phyloP scores from a whole-genome alignment of 1,140 invertebrate genomes.

The Triops longicaudatus region DNA sequence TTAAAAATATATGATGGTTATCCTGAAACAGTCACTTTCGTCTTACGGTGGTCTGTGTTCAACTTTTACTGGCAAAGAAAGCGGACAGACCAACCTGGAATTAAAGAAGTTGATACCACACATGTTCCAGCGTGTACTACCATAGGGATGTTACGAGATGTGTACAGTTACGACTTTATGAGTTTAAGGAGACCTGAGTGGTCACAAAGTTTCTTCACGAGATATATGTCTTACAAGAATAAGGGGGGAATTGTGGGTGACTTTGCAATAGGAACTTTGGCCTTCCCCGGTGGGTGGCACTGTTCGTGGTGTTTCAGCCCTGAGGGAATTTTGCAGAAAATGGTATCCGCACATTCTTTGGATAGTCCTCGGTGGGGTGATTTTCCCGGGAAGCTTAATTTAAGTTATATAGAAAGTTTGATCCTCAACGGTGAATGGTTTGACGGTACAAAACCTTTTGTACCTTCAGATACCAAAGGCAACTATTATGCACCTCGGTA shows the following conservation, averaged over 20 bases:
- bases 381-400: slow-evolving; percentile 43
- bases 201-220: background rate
- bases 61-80: slow-evolving; percentile 54
- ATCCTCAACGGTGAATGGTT: slow-evolving; percentile 53
- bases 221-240: slow-evolving; percentile 16
- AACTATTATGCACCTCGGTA: slow-evolving; percentile 22
- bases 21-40: slow-evolving; percentile 51
- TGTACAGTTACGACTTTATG: background rate
- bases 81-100: background rate
- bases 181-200: slow-evolving; percentile 6
- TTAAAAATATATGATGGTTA: slow-evolving; percentile 56
- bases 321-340: slow-evolving; percentile 46
- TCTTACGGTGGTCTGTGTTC: slow-evolving; percentile 54
- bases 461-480: slow-evolving; percentile 17
- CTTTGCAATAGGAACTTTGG: background rate
- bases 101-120: background rate
- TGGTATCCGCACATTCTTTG: slow-evolving; percentile 37
- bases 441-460: slow-evolving; percentile 41
- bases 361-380: slow-evolving; percentile 32
- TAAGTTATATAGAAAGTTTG: slow-evolving; percentile 49
- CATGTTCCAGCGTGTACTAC: background rate
- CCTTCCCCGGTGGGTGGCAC: slow-evolving; percentile 16
- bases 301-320: slow-evolving; percentile 50
- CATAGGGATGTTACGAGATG: slow-evolving; percentile 9
- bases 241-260: background rate